phyloP scores from a whole-genome alignment of 1,140 invertebrate species.

The Hesperophylax magnus region DNA sequence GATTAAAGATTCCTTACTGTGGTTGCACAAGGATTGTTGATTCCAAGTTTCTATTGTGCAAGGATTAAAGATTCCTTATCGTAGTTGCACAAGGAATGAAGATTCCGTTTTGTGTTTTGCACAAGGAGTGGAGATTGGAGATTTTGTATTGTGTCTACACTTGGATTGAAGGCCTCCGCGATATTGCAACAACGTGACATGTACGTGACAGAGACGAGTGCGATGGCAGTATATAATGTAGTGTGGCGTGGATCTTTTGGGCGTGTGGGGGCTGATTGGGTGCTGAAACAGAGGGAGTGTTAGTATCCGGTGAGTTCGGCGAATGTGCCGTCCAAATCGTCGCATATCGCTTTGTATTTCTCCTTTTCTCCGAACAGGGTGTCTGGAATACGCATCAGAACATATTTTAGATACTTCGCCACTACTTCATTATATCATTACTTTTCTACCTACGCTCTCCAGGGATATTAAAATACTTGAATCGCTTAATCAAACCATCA shows the following conservation, averaged over 20 bases:
- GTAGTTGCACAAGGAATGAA: not conserved
- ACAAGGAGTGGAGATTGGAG: not conserved
- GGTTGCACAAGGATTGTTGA: not conserved
- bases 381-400: slow-evolving; percentile 77
- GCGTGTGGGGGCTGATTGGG: slow-evolving; percentile 49
- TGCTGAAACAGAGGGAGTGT: slow-evolving; percentile 62
- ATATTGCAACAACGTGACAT: not conserved
- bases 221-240: not conserved
- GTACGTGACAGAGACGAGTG: not conserved
- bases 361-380: slow-evolving; percentile 95
- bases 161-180: not conserved
- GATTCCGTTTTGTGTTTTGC: not conserved
- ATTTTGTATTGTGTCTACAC: not conserved
- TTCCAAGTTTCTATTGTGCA: not conserved
- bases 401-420: slow-evolving; percentile 24
- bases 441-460: no score
- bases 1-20: no score
- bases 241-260: slow-evolving; percentile 15
- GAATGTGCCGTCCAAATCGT: slow-evolving; percentile 98
- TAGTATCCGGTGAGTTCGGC: slow-evolving; percentile 89
- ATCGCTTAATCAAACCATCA: no score
- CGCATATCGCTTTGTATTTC: slow-evolving; percentile 96
- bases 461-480: no score
- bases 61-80: not conserved
- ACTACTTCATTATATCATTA: not conserved